phyloP scores from a whole-genome alignment of 1,140 invertebrate genomes.

The Cylas formicarius region DNA sequence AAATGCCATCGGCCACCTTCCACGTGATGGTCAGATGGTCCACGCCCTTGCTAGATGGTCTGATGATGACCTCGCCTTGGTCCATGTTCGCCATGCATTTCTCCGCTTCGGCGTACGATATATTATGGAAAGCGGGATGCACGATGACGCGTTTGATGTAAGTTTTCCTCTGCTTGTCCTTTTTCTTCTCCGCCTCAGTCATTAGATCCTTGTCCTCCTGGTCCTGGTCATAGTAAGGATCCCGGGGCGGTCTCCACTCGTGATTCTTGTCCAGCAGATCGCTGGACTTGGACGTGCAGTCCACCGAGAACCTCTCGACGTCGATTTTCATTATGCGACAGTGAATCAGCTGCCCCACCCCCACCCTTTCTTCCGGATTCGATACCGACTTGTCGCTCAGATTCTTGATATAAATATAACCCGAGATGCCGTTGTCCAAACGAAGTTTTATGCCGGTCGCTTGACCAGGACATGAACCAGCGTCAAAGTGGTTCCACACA shows the following conservation, averaged over 20 bases:
- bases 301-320: conserved; percentile 87
- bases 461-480: conserved; percentile 89
- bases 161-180: conserved; percentile 68
- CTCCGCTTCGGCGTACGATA: conserved; percentile 87
- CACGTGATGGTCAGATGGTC: conserved; percentile 97
- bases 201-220: conserved; percentile 70
- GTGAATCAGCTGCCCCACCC: conserved; percentile 80
- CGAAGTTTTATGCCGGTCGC: conserved; percentile 83
- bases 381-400: conserved; percentile 89
- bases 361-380: conserved; percentile 88
- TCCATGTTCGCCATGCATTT: conserved; percentile 86
- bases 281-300: conserved; percentile 88
- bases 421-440: conserved; percentile 89
- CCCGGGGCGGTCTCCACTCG: conserved; percentile 82
- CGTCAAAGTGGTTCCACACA: conserved; percentile 98
- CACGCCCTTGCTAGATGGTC: conserved; percentile 89
- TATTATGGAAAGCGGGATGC: conserved; percentile 96
- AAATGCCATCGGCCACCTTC: conserved; percentile 93
- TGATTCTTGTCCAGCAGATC: conserved; percentile 88
- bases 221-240: conserved; percentile 89
- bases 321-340: conserved; percentile 91
- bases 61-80: conserved; percentile 92
- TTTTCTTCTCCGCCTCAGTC: conserved; percentile 73
- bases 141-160: conserved; percentile 95
- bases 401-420: conserved; percentile 93